Evolutionary conservation across 2,888 invertebrate species (phyloP).

Genomic region (Ariolimax columbianus): DNA sequence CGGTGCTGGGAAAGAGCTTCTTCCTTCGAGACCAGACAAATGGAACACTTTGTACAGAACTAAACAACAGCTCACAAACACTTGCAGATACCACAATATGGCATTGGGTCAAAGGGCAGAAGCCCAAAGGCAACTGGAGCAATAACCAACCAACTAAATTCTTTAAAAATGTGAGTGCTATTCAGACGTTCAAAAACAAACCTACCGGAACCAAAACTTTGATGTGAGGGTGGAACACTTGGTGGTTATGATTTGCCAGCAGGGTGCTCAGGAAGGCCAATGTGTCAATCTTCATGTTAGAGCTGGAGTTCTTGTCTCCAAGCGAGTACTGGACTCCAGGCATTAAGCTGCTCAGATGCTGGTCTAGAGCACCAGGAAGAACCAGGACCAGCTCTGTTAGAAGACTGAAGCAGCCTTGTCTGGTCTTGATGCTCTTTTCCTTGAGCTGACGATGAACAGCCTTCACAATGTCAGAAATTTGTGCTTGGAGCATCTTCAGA

Average conservation of each 20-base stretch:
- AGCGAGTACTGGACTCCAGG: conserved; percentile 93
- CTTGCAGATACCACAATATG: too few relatives aligned
- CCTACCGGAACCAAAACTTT: conserved; percentile 75
- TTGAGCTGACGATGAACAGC: conserved; percentile 92
- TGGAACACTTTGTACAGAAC: too few relatives aligned
- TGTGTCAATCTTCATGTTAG: conserved; percentile 96
- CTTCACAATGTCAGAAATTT: conserved; percentile 89
- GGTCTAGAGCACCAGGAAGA: conserved; percentile 91
- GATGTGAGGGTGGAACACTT: conserved; percentile 77
- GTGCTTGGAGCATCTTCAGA: conserved; percentile 78
- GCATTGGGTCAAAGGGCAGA: too few relatives aligned
- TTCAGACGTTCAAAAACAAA: conserved; percentile 71
- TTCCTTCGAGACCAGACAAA: too few relatives aligned
- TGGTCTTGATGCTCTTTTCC: conserved; percentile 79
- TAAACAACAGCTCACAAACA: too few relatives aligned
- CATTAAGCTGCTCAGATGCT: conserved; percentile 90
- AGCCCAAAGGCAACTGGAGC: too few relatives aligned
- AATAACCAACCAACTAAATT: too few relatives aligned
- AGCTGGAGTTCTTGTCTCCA: conserved; percentile 92
- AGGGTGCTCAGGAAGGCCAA: conserved; percentile 93
- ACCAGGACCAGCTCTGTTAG: conserved; percentile 93
- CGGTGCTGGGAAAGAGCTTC: too few relatives aligned
- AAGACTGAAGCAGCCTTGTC: conserved; percentile 94
- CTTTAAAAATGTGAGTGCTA: background rate
- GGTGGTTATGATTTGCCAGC: conserved; percentile 87